Conservation (phyloP, 1,140 invertebrate genomes). For the Drosophila bocqueti region DNA sequence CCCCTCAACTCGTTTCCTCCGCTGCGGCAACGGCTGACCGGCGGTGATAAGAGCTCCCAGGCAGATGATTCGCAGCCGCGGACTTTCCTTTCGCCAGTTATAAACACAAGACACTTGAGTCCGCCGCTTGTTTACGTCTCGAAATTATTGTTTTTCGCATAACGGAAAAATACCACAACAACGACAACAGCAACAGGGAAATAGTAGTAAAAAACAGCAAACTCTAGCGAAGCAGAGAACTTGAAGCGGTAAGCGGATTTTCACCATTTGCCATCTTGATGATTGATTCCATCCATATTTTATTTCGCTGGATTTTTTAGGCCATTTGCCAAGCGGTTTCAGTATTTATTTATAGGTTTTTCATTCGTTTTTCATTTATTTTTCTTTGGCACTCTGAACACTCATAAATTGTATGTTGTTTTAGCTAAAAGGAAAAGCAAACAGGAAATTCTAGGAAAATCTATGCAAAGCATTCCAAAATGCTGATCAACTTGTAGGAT, state of each 20-base stretch:
- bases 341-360: slow-evolving; percentile 32
- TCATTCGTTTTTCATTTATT: not conserved
- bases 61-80: slow-evolving; percentile 7
- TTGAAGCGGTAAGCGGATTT: slow-evolving; percentile 27
- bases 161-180: not conserved
- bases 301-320: slow-evolving; percentile 29
- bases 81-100: slow-evolving; percentile 7
- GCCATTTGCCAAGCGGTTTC: slow-evolving; percentile 5
- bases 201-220: slow-evolving; percentile 1
- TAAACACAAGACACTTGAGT: slow-evolving; percentile 36
- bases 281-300: slow-evolving; percentile 36
- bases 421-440: not conserved
- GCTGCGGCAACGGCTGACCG: slow-evolving; percentile 8
- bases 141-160: slow-evolving; percentile 7
- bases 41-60: slow-evolving; percentile 25
- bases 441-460: not conserved
- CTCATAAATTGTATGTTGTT: not conserved
- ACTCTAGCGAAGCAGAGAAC: not conserved
- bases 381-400: not conserved
- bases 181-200: not conserved
- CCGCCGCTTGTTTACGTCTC: slow-evolving; percentile 33
- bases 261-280: slow-evolving; percentile 16
- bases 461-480: not conserved
- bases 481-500: not conserved
- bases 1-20: slow-evolving; percentile 2